These are phyloP conservation scores for Caenorhabditis briggsae DNA, from an alignment of 1,140 invertebrate genomes.

Conservation along the genomic window DNA sequence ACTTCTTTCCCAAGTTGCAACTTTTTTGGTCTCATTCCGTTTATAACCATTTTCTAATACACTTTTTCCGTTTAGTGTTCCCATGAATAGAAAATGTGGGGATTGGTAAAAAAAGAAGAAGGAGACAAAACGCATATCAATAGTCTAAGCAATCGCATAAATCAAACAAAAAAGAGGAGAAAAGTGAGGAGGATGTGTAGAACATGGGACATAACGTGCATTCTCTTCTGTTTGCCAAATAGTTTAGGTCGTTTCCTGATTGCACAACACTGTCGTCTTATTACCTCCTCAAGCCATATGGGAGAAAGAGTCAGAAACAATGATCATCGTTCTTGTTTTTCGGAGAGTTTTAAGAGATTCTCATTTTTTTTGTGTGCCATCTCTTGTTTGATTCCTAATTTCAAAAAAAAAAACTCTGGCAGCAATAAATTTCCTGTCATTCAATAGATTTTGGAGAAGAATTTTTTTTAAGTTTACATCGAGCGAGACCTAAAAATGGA, in stretches of 20 bases:
- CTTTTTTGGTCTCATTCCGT: neutral
- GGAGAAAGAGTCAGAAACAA: neutral
- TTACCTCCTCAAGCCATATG: neutral
- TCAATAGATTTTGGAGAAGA: too few species aligned
- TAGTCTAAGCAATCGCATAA: constrained; percentile 26
- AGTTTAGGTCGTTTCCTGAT: constrained; percentile 43
- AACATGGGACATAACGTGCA: constrained; percentile 11
- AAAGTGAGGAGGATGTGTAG: neutral
- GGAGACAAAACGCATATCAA: constrained; percentile 35
- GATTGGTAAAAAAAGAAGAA: neutral
- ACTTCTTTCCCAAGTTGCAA: constrained; percentile 25
- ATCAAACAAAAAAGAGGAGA: constrained; percentile 37
- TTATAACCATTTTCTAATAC: neutral
- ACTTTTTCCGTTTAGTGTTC: neutral
- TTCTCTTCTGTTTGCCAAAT: constrained; percentile 40
- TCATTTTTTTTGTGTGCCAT: too few species aligned
- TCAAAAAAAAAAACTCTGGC: too few species aligned
- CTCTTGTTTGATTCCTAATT: too few species aligned
- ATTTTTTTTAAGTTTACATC: too few species aligned
- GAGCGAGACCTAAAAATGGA: too few species aligned
- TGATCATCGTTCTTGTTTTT: neutral
- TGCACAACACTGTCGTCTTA: constrained; percentile 28
- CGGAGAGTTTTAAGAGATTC: too few species aligned
- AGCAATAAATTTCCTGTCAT: too few species aligned
- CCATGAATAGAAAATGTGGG: constrained; percentile 23